Conservation (phyloP, 2,888 invertebrate species). For the Prionchulus punctatus region DNA sequence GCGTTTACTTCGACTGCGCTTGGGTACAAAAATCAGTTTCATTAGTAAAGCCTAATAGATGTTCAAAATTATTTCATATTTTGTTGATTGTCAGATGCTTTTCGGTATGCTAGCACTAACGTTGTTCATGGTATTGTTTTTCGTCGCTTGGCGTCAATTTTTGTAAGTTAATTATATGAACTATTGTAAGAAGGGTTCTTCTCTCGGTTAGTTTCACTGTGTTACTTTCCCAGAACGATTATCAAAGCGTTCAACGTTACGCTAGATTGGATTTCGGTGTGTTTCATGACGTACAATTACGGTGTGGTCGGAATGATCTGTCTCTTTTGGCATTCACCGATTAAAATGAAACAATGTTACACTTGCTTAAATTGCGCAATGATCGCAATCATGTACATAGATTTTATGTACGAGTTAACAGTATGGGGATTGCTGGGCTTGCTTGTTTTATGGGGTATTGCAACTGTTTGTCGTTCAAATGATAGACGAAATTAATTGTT, state of each 20-base stretch:
- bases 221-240: conserved; percentile 38
- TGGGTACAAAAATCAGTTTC: conserved; percentile 41
- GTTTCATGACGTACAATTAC: conserved; percentile 88
- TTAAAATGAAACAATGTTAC: conserved; percentile 52
- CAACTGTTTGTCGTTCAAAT: neutral
- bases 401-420: conserved; percentile 93
- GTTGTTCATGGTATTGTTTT: neutral
- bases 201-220: neutral
- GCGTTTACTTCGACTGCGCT: conserved; percentile 86
- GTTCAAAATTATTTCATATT: neutral
- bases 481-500: too few species aligned
- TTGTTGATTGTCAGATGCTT: neutral
- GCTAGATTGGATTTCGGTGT: conserved; percentile 76
- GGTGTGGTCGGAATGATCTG: conserved; percentile 91
- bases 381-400: conserved; percentile 93
- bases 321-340: conserved; percentile 94
- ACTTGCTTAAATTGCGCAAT: conserved; percentile 85
- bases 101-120: neutral
- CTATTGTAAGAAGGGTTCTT: too few species aligned
- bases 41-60: neutral
- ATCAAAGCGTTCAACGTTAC: conserved; percentile 82
- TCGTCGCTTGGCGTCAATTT: neutral
- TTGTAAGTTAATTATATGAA: neutral
- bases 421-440: conserved; percentile 87
- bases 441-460: conserved; percentile 76